Evolutionary conservation across 2,888 invertebrate species (phyloP), one percentile per base, ranked within the genome.

Genomic region (Caenorhabditis angaria): DNA sequence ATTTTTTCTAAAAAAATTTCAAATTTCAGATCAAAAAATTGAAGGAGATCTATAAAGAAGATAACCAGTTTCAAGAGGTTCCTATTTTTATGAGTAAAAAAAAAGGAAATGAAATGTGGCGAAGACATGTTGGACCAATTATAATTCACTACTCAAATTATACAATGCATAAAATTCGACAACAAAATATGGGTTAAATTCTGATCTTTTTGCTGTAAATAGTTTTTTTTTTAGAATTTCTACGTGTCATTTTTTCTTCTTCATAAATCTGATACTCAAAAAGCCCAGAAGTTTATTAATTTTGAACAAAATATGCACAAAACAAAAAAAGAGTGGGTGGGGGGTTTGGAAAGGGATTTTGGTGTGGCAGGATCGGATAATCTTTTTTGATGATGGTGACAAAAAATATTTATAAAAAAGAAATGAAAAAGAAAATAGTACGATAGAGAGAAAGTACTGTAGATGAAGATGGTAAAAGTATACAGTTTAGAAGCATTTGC

Each of bases 401-500:
- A 41, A 41, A 41, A 41, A 41, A 41, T 41, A 41, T 41, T 18
- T 41, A 18, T 41, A 41, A 18, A 41, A 14, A 41, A 41, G 32
- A 32, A 32, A 56, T 10, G 29, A 56, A 10, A 32, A n/a, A n/a
- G 32, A 29, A 56, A 56, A 32, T 8, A 32, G n/a, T 56, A 28
- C 27, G 25, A 27, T n/a, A 28, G 24, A n/a, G 27, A 25, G 50
- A 28, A 60, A 28, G n/a, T 28, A 22, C 20, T 60, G 25, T 24
- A n/a, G 50, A 48, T 18, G 48, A 12, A 41, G 10, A 14, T 41
- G 28, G 29, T 29, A 20, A n/a, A 3, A 65, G 61, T 59, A 58
- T 10, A 28, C 2, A 6, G 53, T 50, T 71, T 66, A 66, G 71
- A 66, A 60, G 48, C 60, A 65, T 65, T 80, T 80, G 70, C 80